Percentiles rank a stretch among this genome's conserved stretches.
phyloP scores from a whole-genome alignment of 2,888 invertebrate species.

The Limnephilus auricula region DNA sequence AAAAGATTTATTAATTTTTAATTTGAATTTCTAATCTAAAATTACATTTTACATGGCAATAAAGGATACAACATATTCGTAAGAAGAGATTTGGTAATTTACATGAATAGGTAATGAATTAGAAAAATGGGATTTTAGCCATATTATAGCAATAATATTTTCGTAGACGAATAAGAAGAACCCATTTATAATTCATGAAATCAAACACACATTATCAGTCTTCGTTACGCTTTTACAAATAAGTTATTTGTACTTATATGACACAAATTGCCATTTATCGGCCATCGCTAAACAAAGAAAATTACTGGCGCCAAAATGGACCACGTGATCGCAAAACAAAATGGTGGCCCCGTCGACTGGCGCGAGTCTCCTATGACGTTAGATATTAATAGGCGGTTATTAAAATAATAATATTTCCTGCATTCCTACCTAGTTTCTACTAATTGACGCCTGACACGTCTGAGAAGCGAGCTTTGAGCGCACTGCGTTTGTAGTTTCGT shows the following conservation, averaged over 20 bases:
- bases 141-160: not conserved
- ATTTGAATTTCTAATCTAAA: no score
- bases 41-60: no score
- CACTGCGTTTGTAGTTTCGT: not conserved
- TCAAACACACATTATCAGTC: not conserved
- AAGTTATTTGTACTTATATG: not conserved
- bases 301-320: conserved; percentile 3
- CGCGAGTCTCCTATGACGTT: not conserved
- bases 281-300: not conserved
- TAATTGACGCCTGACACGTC: conserved; percentile 21
- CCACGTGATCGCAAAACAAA: conserved; percentile 18
- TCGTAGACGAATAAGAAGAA: not conserved
- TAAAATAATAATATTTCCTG: conserved; percentile 2
- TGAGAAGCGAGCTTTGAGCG: not conserved
- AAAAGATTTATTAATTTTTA: no score
- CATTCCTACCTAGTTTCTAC: conserved; percentile 10
- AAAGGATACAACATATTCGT: no score
- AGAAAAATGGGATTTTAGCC: no score
- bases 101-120: no score
- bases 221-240: not conserved
- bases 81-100: no score
- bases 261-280: not conserved
- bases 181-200: not conserved
- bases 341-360: not conserved
- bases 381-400: conserved; percentile 2